Percentiles rank a stretch among this genome's conserved stretches.
Evolutionary conservation across 2,797 vertebrate species (phyloP).

Genomic region (Hemibagrus guttatus): DNA sequence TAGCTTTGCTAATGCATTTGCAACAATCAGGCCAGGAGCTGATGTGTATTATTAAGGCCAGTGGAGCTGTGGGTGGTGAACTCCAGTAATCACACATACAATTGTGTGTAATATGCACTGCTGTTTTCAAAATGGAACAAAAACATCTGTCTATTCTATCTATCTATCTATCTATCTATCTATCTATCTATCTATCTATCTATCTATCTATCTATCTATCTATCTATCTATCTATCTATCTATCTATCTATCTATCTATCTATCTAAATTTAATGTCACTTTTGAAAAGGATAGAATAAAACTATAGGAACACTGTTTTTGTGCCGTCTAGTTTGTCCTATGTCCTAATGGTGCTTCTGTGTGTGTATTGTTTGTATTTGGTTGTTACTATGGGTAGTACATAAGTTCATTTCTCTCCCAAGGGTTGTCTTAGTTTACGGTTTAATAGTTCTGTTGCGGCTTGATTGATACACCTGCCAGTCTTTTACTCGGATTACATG

Average conservation of each 20-base stretch:
- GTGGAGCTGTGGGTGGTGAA: neutral
- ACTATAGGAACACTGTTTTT: neutral
- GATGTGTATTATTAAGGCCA: neutral
- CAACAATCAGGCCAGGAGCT: neutral
- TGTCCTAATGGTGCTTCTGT: neutral
- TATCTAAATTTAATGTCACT: neutral
- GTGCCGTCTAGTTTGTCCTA: no score
- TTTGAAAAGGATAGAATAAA: neutral
- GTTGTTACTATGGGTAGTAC: neutral
- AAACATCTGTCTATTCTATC: no score
- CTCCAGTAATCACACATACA: neutral
- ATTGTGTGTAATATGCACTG: neutral
- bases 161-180: no score
- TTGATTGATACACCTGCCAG: conserved; percentile 13
- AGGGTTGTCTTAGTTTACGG: conserved; percentile 6
- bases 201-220: no score
- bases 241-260: neutral
- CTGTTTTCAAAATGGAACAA: neutral
- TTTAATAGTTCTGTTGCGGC: neutral
- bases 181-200: no score
- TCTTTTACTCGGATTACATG: neutral
- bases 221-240: neutral
- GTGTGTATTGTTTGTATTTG: neutral
- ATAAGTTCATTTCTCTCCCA: neutral
- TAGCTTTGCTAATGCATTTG: neutral